A percentile compares a stretch with the other conserved stretches of the same genome.
Conservation (phyloP, 1,140 invertebrate species). For the Portunus trituberculatus region DNA sequence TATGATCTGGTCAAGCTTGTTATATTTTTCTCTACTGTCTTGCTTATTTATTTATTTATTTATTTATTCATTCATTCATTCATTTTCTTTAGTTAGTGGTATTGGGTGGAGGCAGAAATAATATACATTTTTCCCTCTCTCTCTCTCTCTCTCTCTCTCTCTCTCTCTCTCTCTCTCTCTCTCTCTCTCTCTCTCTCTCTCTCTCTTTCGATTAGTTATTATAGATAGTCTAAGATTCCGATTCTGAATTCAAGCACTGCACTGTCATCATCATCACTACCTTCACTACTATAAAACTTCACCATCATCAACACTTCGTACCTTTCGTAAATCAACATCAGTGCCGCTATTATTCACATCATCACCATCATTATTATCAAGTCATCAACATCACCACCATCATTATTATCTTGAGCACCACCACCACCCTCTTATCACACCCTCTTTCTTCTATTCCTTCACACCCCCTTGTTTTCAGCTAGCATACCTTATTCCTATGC, state of each 20-base stretch:
- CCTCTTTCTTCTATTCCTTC: neutral
- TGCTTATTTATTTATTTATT: neutral
- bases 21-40: neutral
- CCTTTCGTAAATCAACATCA: too few species aligned
- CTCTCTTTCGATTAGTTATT: too few species aligned
- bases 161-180: neutral
- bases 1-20: neutral
- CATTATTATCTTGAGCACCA: neutral
- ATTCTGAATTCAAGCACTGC: neutral
- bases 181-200: too few species aligned
- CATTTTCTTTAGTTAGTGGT: too few species aligned
- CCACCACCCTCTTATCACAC: neutral
- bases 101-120: too few species aligned
- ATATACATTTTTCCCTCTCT: constrained; percentile 31
- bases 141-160: constrained; percentile 45
- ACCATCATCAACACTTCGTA: too few species aligned
- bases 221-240: too few species aligned
- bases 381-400: too few species aligned
- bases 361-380: neutral
- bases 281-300: neutral
- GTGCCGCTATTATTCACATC: neutral
- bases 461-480: neutral
- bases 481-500: constrained; percentile 25
- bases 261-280: neutral
- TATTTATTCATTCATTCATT: too few species aligned